A percentile compares a stretch with the other conserved stretches of the same genome.
These are phyloP conservation scores for Nixonia krombeini DNA, from an alignment of 1,140 invertebrate genomes.

Conservation along the genomic window DNA sequence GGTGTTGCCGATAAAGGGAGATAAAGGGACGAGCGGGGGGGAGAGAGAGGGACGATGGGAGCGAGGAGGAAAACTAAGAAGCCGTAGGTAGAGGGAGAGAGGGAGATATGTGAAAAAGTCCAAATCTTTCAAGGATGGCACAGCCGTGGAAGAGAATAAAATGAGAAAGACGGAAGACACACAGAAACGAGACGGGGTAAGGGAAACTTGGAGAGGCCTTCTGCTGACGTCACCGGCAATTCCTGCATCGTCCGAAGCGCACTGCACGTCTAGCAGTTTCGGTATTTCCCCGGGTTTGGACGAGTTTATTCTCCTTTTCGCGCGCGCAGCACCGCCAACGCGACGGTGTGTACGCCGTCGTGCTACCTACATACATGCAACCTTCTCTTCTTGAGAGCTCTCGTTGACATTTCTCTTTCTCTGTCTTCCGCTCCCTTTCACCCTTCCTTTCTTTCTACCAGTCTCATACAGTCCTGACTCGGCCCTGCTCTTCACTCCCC, in stretches of 20 bases:
- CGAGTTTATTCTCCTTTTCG: conserved; percentile 22
- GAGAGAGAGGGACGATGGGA: conserved; percentile 39
- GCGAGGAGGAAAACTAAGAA: conserved; percentile 55
- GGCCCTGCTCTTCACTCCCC: background rate
- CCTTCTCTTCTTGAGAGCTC: conserved; percentile 1
- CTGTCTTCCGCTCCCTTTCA: conserved; percentile 1
- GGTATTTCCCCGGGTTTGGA: conserved; percentile 7
- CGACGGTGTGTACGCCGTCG: conserved; percentile 10
- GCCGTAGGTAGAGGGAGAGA: conserved; percentile 23
- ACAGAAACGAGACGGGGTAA: conserved; percentile 10
- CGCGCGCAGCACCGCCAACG: conserved; percentile 2
- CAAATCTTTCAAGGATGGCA: conserved; percentile 53
- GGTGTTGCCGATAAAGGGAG: conserved; percentile 42
- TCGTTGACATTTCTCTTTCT: conserved; percentile 22
- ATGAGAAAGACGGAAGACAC: background rate
- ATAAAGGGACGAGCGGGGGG: conserved; percentile 43
- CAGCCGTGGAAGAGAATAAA: conserved; percentile 14
- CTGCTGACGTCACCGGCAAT: conserved; percentile 43
- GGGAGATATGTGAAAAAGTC: conserved; percentile 53
- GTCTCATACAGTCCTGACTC: background rate
- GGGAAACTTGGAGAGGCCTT: conserved; percentile 34
- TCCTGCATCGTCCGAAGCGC: conserved; percentile 17
- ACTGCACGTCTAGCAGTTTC: conserved; percentile 32
- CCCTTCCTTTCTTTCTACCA: background rate
- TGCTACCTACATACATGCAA: conserved; percentile 16